Conservation (phyloP, 2,113 vertebrate species). For the Rhineura floridana region DNA sequence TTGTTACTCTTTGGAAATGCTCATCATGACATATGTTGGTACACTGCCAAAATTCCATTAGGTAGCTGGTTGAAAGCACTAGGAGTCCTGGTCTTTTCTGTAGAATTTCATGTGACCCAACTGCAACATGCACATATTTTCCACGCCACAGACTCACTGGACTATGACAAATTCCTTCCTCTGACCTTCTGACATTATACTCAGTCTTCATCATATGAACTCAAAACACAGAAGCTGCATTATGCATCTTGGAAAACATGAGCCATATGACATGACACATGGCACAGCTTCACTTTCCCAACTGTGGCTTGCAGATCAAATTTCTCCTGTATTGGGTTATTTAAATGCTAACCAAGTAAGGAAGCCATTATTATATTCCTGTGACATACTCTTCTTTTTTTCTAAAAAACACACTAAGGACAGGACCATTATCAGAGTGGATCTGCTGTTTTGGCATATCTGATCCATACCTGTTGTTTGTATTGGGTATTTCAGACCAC, state of each 20-base stretch:
- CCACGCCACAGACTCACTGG: neutral
- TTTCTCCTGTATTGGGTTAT: slow-evolving; percentile 55
- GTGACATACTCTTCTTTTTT: slow-evolving; percentile 1
- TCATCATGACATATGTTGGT: neutral
- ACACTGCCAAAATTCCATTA: neutral
- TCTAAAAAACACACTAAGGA: neutral
- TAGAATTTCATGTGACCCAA: neutral
- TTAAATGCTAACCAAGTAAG: slow-evolving; percentile 32
- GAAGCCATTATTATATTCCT: slow-evolving; percentile 29
- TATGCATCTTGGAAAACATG: slow-evolving; percentile 60
- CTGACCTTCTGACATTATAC: slow-evolving; percentile 30
- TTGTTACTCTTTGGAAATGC: neutral
- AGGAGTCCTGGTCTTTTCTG: slow-evolving; percentile 18
- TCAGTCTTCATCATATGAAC: slow-evolving; percentile 32
- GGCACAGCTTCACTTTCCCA: slow-evolving; percentile 61
- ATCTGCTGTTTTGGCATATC: neutral
- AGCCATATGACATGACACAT: slow-evolving; percentile 54
- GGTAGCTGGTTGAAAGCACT: neutral
- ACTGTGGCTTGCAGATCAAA: slow-evolving; percentile 59
- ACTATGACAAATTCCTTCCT: slow-evolving; percentile 16
- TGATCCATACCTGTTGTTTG: neutral
- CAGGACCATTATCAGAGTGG: neutral
- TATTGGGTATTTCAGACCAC: neutral
- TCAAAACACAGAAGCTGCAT: slow-evolving; percentile 41
- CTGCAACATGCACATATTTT: neutral